Evolutionary conservation across 2,113 vertebrate genomes (phyloP), one percentile per base, ranked within the genome.

Genomic region (Epinephelus lanceolatus): DNA sequence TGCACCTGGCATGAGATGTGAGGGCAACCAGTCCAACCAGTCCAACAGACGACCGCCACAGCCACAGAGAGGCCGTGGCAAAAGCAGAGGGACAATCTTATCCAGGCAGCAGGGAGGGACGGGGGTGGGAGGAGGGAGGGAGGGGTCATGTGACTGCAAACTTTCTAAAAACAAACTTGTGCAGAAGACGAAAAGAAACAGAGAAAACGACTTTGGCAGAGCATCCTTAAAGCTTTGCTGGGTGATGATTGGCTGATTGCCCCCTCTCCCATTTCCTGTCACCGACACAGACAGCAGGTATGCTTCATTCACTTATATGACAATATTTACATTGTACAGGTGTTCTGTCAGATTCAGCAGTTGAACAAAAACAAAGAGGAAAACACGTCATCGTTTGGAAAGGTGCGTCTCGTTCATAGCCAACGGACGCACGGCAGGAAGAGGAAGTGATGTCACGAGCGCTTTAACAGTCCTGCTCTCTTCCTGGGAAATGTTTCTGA

Each of bases 221-320:
- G 89, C 85, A 86, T 84, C 90, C 82, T 84, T 93, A 94, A 95
- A 94, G 93, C 94, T 94, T 85, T 78, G 86, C 90, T 88, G 81
- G 87, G 78, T 91, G 89, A 73, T 90, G 86, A 84, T 78, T 84
- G 83, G 91, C 88, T 86, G 86, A 88, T 88, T 90, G 88, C 85
- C 89, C 76, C 72, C 83, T 52, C 33, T 78, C 76, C 73, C 71
- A 27, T n/a, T 63, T 72, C 55, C 74, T 47, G 63, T 74, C 65
- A 47, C 53, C 14, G 19, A 76, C 57, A 73, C 62, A 76, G 75
- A 84, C 63, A 69, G 61, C 65, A 90, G 79, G 60, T 83, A 30
- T 76, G 56, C 69, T 63, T 80, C 71, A 45, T 68, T 80, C 68
- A 80, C 72, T 27, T 57, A 57, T 81, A 53, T 76, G 86, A 88